Percentiles rank a stretch among this genome's conserved stretches.
Evolutionary conservation across 1,140 invertebrate genomes (phyloP).

Genomic region (Mya arenaria): DNA sequence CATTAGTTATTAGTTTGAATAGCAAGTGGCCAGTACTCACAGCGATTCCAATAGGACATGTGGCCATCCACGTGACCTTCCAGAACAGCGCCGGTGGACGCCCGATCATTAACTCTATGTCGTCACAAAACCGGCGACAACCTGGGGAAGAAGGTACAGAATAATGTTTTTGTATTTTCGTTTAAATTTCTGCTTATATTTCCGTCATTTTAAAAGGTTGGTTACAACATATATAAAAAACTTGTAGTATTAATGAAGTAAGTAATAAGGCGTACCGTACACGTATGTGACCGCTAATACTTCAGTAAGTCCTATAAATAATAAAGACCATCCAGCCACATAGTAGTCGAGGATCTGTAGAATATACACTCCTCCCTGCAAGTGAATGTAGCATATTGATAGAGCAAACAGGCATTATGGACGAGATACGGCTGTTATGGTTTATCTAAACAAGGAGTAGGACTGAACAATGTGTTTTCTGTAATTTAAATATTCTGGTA

Average conservation of each 20-base stretch:
- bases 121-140: conserved; percentile 36
- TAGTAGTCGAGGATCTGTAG: conserved; percentile 92
- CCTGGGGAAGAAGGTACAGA: not conserved
- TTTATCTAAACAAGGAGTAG: not conserved
- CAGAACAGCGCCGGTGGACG: conserved; percentile 30
- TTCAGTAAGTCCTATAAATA: conserved; percentile 87
- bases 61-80: conserved; percentile 38
- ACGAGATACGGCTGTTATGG: not conserved
- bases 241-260: not conserved
- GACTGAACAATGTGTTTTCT: not conserved
- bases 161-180: not conserved
- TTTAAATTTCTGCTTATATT: not conserved
- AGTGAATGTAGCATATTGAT: too few species aligned
- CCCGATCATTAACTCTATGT: conserved; percentile 53
- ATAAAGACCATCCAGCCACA: conserved; percentile 91
- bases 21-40: too few species aligned
- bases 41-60: conserved; percentile 35
- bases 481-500: not conserved
- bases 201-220: not conserved
- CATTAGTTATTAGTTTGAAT: too few species aligned
- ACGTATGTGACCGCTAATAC: conserved; percentile 85
- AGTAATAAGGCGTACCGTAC: conserved; percentile 29
- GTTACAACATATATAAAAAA: not conserved
- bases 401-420: not conserved
- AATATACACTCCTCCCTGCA: conserved; percentile 88